These are phyloP conservation scores for Cacatua alba DNA, from an alignment of 2,113 vertebrate genomes.

Conservation along the genomic window DNA sequence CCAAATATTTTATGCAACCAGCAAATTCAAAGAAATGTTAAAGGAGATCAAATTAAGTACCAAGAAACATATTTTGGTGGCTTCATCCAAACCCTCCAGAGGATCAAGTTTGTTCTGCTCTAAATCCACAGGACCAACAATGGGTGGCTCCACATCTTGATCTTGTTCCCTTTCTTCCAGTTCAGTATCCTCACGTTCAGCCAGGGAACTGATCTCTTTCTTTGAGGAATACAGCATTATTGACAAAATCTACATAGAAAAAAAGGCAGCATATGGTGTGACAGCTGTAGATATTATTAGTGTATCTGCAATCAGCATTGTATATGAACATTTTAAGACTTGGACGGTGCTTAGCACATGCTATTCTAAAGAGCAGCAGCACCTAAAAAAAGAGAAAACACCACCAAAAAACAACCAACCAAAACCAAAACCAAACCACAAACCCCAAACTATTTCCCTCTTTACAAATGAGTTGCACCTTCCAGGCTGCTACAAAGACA, in stretches of 20 bases:
- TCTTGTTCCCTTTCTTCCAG: slow-evolving; percentile 80
- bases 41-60: slow-evolving; percentile 67
- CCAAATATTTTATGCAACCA: neutral
- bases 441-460: neutral
- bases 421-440: neutral
- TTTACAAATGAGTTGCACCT: neutral
- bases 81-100: slow-evolving; percentile 92
- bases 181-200: slow-evolving; percentile 79
- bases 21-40: neutral
- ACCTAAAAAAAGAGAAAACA: neutral
- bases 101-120: slow-evolving; percentile 88
- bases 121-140: slow-evolving; percentile 74
- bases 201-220: slow-evolving; percentile 85
- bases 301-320: neutral
- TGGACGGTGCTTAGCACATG: neutral
- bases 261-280: neutral
- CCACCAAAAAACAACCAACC: neutral
- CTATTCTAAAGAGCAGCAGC: neutral
- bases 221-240: slow-evolving; percentile 98
- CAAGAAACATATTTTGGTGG: slow-evolving; percentile 96
- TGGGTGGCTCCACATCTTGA: slow-evolving; percentile 83
- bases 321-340: neutral
- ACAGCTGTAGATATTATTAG: neutral
- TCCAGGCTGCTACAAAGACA: neutral
- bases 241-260: slow-evolving; percentile 83